These are phyloP conservation scores for Lepidurus packardi DNA, from an alignment of 1,140 invertebrate species.

Conservation along the genomic window DNA sequence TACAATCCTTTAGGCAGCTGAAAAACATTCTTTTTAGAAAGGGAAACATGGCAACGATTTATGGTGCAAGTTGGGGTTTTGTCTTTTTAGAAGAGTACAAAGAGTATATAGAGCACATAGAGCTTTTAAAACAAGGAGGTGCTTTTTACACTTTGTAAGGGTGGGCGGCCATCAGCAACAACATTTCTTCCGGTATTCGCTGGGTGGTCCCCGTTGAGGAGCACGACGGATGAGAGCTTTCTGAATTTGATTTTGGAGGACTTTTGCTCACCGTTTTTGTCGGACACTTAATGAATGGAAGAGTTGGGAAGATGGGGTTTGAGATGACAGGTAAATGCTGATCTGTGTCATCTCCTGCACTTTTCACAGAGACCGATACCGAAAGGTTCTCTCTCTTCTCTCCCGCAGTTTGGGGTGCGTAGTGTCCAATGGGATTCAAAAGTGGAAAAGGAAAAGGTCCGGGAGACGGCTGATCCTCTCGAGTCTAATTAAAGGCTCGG, in stretches of 20 bases:
- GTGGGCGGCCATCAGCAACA: too few species aligned
- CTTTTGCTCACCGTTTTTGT: background rate
- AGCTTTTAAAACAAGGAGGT: too few species aligned
- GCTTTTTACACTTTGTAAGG: too few species aligned
- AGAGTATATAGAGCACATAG: too few species aligned
- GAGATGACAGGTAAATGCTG: slow-evolving; percentile 11
- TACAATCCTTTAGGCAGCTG: background rate
- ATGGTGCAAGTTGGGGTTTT: too few species aligned
- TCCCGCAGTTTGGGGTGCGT: background rate
- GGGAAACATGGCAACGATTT: too few species aligned
- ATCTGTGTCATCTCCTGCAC: background rate
- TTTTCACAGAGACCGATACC: background rate
- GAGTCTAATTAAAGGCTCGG: slow-evolving; percentile 9
- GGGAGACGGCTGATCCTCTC: background rate
- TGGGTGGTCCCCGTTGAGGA: too few species aligned
- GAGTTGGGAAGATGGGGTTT: background rate
- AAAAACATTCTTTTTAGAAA: background rate
- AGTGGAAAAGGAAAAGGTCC: background rate
- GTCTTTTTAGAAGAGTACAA: too few species aligned
- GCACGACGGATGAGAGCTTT: too few species aligned
- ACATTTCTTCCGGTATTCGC: too few species aligned
- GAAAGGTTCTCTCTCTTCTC: background rate
- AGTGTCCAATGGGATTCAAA: background rate
- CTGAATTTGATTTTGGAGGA: too few species aligned
- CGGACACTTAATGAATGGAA: slow-evolving; percentile 4